Evolutionary conservation across 2,888 invertebrate genomes (phyloP).

Genomic region (Rhagium mordax): DNA sequence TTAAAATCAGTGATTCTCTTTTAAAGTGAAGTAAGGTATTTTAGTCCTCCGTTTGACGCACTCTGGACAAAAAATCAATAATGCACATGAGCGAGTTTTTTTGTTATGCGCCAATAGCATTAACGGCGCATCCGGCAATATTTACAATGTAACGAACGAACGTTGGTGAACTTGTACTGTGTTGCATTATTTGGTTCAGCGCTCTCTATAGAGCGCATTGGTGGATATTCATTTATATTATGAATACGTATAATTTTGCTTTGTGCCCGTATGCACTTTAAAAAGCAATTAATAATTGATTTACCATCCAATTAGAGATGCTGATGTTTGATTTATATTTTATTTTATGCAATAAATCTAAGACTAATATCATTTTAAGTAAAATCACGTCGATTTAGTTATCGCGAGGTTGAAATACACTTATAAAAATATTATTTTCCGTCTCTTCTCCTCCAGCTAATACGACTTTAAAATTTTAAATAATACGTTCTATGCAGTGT

Average conservation of each 20-base stretch:
- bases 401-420: too few species aligned
- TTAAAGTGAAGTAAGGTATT: not conserved
- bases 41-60: constrained; percentile 10
- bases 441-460: too few species aligned
- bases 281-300: not conserved
- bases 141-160: not conserved
- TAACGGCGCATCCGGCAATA: constrained; percentile 10
- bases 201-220: not conserved
- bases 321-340: too few species aligned
- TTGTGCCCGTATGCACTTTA: not conserved
- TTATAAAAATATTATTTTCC: too few species aligned
- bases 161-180: not conserved
- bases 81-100: constrained; percentile 4
- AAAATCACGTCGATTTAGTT: too few species aligned
- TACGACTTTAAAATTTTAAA: too few species aligned
- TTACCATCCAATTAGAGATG: too few species aligned
- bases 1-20: not conserved
- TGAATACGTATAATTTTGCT: not conserved
- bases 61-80: constrained; percentile 8
- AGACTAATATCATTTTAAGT: too few species aligned
- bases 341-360: too few species aligned
- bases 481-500: too few species aligned
- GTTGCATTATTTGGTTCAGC: constrained; percentile 1
- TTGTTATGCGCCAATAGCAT: not conserved
- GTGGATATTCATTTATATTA: not conserved